These are phyloP conservation scores for Phoxinus phoxinus DNA, from an alignment of 2,113 vertebrate genomes.

Conservation along the genomic window DNA sequence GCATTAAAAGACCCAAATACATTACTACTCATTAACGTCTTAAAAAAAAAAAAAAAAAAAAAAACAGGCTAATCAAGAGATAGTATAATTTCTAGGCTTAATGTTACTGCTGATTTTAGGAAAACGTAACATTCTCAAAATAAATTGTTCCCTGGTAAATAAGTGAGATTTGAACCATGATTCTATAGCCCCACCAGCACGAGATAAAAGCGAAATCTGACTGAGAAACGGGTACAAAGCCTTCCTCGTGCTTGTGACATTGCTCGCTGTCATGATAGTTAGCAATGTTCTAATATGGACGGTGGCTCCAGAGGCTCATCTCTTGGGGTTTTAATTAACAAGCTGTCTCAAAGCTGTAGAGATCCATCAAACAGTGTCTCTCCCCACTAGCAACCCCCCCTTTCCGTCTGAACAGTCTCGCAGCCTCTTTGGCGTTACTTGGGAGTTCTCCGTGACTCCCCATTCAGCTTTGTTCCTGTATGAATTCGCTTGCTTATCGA, in stretches of 20 bases:
- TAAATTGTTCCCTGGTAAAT: background rate
- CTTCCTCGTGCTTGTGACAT: constrained; percentile 70
- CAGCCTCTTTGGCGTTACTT: constrained; percentile 71
- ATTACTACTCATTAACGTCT: background rate
- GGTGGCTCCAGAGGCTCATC: constrained; percentile 76
- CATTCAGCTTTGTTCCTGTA: constrained; percentile 50
- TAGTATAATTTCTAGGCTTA: background rate
- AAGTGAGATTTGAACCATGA: background rate
- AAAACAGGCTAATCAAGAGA: background rate
- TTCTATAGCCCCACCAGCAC: constrained; percentile 38
- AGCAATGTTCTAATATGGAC: constrained; percentile 81
- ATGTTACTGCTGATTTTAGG: background rate
- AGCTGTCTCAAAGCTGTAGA: constrained; percentile 79
- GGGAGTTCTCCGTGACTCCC: constrained; percentile 52
- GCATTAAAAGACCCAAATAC: background rate
- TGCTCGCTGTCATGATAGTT: constrained; percentile 82
- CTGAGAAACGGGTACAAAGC: constrained; percentile 60
- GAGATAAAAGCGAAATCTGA: constrained; percentile 68
- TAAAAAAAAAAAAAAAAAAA: no score
- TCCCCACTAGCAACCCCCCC: constrained; percentile 66
- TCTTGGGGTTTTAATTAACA: constrained; percentile 82
- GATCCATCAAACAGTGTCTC: constrained; percentile 74
- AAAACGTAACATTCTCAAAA: background rate
- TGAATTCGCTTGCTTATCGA: constrained; percentile 16
- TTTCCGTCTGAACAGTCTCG: constrained; percentile 57